These are phyloP conservation scores for Nothobranchius furzeri DNA, from an alignment of 2,113 vertebrate genomes.

Conservation along the genomic window DNA sequence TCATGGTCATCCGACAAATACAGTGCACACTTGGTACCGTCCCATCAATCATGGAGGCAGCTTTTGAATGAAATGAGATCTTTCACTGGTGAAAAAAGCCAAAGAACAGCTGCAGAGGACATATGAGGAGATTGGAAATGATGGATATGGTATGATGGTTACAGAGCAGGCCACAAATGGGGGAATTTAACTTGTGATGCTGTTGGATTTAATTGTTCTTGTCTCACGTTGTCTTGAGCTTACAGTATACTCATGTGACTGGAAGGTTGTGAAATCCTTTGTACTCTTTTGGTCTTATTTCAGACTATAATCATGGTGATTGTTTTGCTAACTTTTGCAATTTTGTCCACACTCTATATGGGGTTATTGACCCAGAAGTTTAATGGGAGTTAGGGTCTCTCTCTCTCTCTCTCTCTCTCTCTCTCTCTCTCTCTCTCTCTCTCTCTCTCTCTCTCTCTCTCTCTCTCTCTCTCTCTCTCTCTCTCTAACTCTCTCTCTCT, in stretches of 20 bases:
- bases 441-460: slow-evolving; percentile 44
- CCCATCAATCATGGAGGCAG: slow-evolving; percentile 46
- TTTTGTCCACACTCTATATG: slow-evolving; percentile 47
- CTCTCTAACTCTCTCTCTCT: slow-evolving; percentile 39
- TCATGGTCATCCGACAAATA: slow-evolving; percentile 23
- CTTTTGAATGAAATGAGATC: slow-evolving; percentile 41
- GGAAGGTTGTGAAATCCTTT: slow-evolving; percentile 53
- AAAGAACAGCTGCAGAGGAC: slow-evolving; percentile 59
- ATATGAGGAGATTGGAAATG: slow-evolving; percentile 21
- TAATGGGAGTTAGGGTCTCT: slow-evolving; percentile 50
- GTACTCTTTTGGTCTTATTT: slow-evolving; percentile 54
- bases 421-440: neutral
- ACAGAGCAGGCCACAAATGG: slow-evolving; percentile 42
- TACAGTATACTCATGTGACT: slow-evolving; percentile 32
- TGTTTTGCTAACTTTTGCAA: slow-evolving; percentile 54
- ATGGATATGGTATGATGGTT: neutral
- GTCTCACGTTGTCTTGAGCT: slow-evolving; percentile 58
- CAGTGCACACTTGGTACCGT: slow-evolving; percentile 32
- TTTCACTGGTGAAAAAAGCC: slow-evolving; percentile 62
- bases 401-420: slow-evolving; percentile 42
- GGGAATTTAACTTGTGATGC: slow-evolving; percentile 43
- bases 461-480: slow-evolving; percentile 24
- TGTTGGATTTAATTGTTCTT: slow-evolving; percentile 46
- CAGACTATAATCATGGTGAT: slow-evolving; percentile 48
- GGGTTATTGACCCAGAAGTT: slow-evolving; percentile 43